These are phyloP conservation scores for Heliconius hermathena DNA, from an alignment of 1,140 invertebrate species.

Conservation along the genomic window DNA sequence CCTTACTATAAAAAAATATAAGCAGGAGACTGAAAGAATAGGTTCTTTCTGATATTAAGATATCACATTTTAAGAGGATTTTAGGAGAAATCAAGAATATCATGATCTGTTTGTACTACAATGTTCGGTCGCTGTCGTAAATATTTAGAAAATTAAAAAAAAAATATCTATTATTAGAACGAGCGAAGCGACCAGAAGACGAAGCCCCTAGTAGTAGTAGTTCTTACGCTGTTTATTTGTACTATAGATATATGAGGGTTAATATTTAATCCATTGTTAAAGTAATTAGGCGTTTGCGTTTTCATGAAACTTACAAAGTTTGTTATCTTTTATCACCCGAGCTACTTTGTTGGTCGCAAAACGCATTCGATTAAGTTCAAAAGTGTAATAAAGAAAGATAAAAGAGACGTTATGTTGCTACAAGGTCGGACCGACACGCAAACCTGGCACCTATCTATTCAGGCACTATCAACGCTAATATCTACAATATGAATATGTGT, in stretches of 20 bases:
- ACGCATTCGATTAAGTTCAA: conserved; percentile 59
- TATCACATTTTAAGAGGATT: no score
- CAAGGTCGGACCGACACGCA: conserved; percentile 58
- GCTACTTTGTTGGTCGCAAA: conserved; percentile 40
- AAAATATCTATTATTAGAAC: no score
- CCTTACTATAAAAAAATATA: no score
- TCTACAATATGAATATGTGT: conserved; percentile 19
- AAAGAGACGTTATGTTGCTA: conserved; percentile 25
- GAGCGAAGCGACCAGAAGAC: no score
- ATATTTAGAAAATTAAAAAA: no score
- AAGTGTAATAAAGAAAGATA: conserved; percentile 54
- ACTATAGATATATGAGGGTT: not conserved
- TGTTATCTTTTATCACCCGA: conserved; percentile 42
- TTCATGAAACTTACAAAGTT: conserved; percentile 15
- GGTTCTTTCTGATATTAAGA: no score
- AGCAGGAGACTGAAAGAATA: no score
- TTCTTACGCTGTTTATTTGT: not conserved
- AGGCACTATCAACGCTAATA: conserved; percentile 38
- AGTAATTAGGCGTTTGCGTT: conserved; percentile 15
- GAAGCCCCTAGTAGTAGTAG: no score
- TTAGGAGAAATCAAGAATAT: no score
- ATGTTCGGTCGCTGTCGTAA: no score
- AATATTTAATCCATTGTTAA: not conserved
- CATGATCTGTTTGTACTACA: no score
- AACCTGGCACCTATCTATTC: conserved; percentile 46